These are phyloP conservation scores for Heterotilapia buettikoferi DNA, from an alignment of 2,113 vertebrate genomes.

Conservation along the genomic window DNA sequence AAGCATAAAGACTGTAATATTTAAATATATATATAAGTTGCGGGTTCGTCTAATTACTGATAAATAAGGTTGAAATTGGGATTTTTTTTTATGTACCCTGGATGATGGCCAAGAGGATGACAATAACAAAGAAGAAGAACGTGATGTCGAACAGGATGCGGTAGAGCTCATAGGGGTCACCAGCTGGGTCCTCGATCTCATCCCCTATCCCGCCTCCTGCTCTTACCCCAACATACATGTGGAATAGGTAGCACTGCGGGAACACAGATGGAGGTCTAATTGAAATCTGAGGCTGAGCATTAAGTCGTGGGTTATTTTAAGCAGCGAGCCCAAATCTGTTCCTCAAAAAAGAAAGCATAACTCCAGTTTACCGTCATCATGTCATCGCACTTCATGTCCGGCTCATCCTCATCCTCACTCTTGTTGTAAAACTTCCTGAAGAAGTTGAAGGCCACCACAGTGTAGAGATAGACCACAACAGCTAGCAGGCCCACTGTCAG, in stretches of 20 bases:
- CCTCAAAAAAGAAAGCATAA: background rate
- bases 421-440: conserved; percentile 99
- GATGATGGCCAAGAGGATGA: conserved; percentile 96
- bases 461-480: conserved; percentile 97
- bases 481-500: conserved; percentile 92
- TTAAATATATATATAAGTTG: background rate
- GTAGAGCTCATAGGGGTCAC: conserved; percentile 96
- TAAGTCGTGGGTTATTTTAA: background rate
- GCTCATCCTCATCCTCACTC: conserved; percentile 91
- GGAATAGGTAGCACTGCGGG: conserved; percentile 91
- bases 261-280: background rate
- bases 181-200: conserved; percentile 97
- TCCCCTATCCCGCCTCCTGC: conserved; percentile 96
- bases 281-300: background rate
- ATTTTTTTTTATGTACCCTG: conserved; percentile 76
- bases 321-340: background rate
- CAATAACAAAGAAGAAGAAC: conserved; percentile 99
- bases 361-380: conserved; percentile 90
- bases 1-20: background rate
- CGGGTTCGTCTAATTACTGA: background rate
- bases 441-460: conserved; percentile 98
- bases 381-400: conserved; percentile 98
- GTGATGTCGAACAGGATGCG: conserved; percentile 98
- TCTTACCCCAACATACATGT: conserved; percentile 98
- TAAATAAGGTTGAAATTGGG: background rate